phyloP scores from a whole-genome alignment of 2,113 vertebrate genomes.

The Cinclus cinclus region DNA sequence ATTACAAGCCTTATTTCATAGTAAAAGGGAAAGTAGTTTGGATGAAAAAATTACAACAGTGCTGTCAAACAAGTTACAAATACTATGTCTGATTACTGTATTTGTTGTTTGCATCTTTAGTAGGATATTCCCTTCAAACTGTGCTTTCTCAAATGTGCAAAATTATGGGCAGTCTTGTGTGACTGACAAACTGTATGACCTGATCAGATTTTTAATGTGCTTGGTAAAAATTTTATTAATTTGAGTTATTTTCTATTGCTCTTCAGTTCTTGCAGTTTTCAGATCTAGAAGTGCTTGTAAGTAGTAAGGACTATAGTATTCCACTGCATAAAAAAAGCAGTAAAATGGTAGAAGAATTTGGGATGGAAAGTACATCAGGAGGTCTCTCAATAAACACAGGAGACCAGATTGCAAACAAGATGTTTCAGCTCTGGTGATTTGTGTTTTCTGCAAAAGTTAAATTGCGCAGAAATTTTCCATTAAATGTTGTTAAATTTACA shows the following conservation, averaged over 20 bases:
- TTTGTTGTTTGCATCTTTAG: not conserved
- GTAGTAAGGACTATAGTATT: not conserved
- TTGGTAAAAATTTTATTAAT: not conserved
- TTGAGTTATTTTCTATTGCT: not conserved
- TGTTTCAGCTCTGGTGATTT: conserved; percentile 71
- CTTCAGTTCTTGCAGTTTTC: not conserved
- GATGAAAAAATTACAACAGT: not conserved
- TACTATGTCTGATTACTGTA: not conserved
- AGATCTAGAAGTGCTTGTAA: not conserved
- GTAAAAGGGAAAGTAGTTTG: not conserved
- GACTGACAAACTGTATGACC: not conserved
- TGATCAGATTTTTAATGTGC: not conserved
- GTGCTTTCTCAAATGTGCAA: not conserved
- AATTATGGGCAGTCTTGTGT: conserved; percentile 26
- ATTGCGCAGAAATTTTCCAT: not conserved
- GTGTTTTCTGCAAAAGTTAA: conserved; percentile 67
- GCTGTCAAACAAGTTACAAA: not conserved
- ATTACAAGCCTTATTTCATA: not conserved
- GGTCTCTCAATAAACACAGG: not conserved
- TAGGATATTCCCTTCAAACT: not conserved
- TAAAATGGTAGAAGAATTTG: not conserved
- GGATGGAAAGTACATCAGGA: not conserved
- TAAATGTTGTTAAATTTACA: conserved; percentile 68
- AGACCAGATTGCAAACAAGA: conserved; percentile 68
- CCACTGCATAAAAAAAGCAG: not conserved